Evolutionary conservation across 2,113 vertebrate species (phyloP).

Genomic region (Pygoscelis adeliae): DNA sequence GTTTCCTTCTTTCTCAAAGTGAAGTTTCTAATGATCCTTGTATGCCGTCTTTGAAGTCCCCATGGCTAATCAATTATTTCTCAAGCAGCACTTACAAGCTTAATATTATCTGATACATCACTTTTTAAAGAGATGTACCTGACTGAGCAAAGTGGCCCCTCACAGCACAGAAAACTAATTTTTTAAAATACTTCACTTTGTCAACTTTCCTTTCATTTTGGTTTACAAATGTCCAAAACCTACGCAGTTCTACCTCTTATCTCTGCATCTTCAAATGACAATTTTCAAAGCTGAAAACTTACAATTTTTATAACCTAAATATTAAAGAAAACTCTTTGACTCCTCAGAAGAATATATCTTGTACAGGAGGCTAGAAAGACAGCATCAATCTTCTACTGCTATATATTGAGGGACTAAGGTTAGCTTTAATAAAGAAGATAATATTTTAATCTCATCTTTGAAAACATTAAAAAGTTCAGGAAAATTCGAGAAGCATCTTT

Average conservation of each 20-base stretch:
- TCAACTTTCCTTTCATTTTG: not conserved
- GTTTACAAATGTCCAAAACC: not conserved
- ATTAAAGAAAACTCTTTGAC: not conserved
- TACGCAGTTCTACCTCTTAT: not conserved
- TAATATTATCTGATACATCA: not conserved
- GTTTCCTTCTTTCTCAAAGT: not conserved
- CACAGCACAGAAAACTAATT: not conserved
- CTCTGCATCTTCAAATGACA: not conserved
- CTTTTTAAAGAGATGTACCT: not conserved
- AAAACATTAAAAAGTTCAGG: not conserved
- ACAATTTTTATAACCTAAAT: not conserved
- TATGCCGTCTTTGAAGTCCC: not conserved
- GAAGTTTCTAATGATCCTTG: not conserved
- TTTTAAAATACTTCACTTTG: not conserved
- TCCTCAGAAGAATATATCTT: not conserved
- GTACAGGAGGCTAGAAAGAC: not conserved
- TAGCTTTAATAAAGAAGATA: not conserved
- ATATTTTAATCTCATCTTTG: not conserved
- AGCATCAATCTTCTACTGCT: not conserved
- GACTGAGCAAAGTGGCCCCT: not conserved
- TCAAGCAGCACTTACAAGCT: not conserved
- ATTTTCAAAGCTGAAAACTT: not conserved
- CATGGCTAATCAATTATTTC: not conserved
- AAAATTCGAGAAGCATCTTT: not conserved
- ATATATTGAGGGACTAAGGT: not conserved